Base-by-base conservation (phyloP, 1,140 invertebrate species). In the Drosophila insularis region DNA sequence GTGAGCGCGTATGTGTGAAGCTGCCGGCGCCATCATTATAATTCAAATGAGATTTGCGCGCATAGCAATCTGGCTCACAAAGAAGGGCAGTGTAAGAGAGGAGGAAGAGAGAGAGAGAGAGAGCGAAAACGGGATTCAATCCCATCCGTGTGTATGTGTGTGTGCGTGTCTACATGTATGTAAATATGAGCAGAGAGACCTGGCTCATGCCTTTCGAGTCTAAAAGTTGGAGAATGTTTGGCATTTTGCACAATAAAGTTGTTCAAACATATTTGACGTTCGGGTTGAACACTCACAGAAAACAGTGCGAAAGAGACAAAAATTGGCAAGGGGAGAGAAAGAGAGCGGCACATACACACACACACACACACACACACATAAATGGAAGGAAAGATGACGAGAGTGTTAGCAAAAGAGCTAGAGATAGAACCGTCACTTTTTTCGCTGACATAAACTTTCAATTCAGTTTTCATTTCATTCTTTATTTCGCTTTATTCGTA, bases 201-300 rank as follows among this genome's bases (percentile, higher is more conserved):
- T 46, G 63, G 54, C 43, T 32, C 53, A 66, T 46, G 56, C 46
- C 60, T 50, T 63, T 27, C 71, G 78, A 73, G 79, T 87, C 82
- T 81, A 87, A 75, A 86, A 86, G 70, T 89, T 87, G 61, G 71
- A 87, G 84, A 89, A 89, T 89, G 84, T 89, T 89, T 89, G 84
- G 84, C 84, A 89, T 89, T 87, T 89, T 78, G 70, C 84, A 84
- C 86, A 89, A 89, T 89, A 89, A 89, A 89, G 84, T 89, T 89
- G 77, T 78, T 84, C 71, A 89, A 89, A 89, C 84, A 87, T 84
- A 89, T 89, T 86, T 86, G 80, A 74, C 66, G 78, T 86, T 65
- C 70, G 74, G 71, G 69, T 78, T 50, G 63, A 50, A 64, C 56
- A 75, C 68, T 53, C 55, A 75, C 56, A 58, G 58, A 68, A 68